Evolutionary conservation across 2,113 vertebrate genomes (phyloP).

Genomic region (Hyperoodon ampullatus): DNA sequence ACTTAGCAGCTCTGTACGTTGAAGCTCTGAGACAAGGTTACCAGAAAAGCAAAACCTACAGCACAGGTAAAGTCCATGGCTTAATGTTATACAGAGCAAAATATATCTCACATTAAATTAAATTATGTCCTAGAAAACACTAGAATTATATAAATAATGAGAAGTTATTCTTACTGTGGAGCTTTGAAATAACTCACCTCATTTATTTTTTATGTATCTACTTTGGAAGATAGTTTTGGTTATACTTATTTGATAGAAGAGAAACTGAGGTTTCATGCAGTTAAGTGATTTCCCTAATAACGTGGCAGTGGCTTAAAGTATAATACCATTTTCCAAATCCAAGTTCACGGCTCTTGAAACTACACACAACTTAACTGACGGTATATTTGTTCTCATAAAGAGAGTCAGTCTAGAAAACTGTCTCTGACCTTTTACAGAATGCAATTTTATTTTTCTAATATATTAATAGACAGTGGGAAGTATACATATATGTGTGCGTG

Average conservation of each 20-base stretch:
- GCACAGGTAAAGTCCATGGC: background rate
- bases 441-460: constrained; percentile 13
- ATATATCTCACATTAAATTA: background rate
- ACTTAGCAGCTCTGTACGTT: background rate
- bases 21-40: background rate
- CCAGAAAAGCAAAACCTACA: background rate
- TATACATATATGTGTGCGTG: background rate
- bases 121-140: background rate
- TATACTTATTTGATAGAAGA: background rate
- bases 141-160: background rate
- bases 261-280: background rate
- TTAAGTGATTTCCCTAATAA: background rate
- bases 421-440: background rate
- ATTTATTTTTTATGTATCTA: background rate
- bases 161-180: background rate
- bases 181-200: background rate
- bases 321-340: background rate
- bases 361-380: background rate
- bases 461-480: background rate
- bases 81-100: background rate
- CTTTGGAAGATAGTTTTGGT: background rate
- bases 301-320: background rate
- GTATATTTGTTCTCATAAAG: background rate
- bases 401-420: background rate
- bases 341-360: background rate